Evolutionary conservation across 2,888 invertebrate species (phyloP).

Genomic region (Netelia inedita): DNA sequence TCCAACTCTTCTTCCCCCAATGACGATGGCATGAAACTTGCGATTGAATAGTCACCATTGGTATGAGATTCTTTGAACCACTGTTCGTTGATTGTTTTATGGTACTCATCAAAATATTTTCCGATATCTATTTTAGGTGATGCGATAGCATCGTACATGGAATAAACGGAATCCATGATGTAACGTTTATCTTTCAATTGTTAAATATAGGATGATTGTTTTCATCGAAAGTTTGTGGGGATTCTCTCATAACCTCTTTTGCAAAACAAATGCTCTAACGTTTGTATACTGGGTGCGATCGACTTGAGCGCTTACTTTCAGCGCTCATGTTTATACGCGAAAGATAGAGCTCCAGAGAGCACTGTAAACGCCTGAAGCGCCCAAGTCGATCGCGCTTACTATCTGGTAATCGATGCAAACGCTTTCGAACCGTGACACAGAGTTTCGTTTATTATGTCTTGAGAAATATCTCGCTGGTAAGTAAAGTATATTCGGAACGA

Average conservation of each 20-base stretch:
- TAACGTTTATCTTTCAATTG: background rate
- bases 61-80: slow-evolving; percentile 48
- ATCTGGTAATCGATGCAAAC: no score
- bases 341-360: no score
- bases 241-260: slow-evolving; percentile 8
- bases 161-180: slow-evolving; percentile 77
- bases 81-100: slow-evolving; percentile 54
- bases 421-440: no score
- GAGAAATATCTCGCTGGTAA: no score
- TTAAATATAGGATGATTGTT: background rate
- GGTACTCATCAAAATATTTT: slow-evolving; percentile 75
- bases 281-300: no score
- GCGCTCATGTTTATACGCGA: no score
- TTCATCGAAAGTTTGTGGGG: background rate
- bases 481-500: no score
- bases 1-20: slow-evolving; percentile 84
- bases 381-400: no score
- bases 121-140: slow-evolving; percentile 73
- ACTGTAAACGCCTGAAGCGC: no score
- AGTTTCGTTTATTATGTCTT: no score
- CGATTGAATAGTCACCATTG: slow-evolving; percentile 29
- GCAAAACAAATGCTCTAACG: background rate
- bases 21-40: slow-evolving; percentile 74
- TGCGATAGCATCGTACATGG: slow-evolving; percentile 71
- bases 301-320: no score